Evolutionary conservation across 2,888 invertebrate genomes (phyloP), one percentile per base, ranked within the genome.

Genomic region (Sphaeridia pumilis): DNA sequence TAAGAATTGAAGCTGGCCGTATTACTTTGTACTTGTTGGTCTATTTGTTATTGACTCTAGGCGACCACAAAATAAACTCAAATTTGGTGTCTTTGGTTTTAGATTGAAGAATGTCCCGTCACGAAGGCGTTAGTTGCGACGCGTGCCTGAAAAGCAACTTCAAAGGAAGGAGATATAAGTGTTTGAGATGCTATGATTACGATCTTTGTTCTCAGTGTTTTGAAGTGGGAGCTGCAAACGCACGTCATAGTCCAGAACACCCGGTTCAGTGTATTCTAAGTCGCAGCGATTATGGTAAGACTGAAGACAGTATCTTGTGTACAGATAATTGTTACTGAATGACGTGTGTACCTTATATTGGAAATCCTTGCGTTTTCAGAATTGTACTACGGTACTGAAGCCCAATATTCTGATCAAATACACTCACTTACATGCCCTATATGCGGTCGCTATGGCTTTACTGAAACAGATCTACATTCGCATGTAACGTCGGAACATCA

Each of bases 61-160:
- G n/a, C n/a, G n/a, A n/a, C n/a, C n/a, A n/a, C n/a, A n/a, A n/a
- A n/a, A n/a, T n/a, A n/a, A n/a, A n/a, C n/a, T n/a, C n/a, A n/a
- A n/a, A n/a, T n/a, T n/a, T n/a, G n/a, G n/a, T n/a, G n/a, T n/a
- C n/a, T n/a, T n/a, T n/a, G n/a, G n/a, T n/a, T n/a, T n/a, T n/a
- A 34, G n/a, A n/a, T n/a, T n/a, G n/a, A 56, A 80, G 79, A 83
- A 87, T 87, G 87, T 87, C 84, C 82, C 85, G 87, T 79, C 87
- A 87, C 85, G 87, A 87, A 82, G 97, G 95, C 78, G 95, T 97
- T 71, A 95, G 94, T 80, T 97, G 97, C 82, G 97, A 97, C 83
- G 89, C 92, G 71, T 97, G 97, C 81, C 80, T 92, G 74, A 92
- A 90, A 78, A 88, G 87, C 72, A 94, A 95, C 76, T 97, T 97